Evolutionary conservation across 2,888 invertebrate species (phyloP).

Genomic region (Campoplex capitator): DNA sequence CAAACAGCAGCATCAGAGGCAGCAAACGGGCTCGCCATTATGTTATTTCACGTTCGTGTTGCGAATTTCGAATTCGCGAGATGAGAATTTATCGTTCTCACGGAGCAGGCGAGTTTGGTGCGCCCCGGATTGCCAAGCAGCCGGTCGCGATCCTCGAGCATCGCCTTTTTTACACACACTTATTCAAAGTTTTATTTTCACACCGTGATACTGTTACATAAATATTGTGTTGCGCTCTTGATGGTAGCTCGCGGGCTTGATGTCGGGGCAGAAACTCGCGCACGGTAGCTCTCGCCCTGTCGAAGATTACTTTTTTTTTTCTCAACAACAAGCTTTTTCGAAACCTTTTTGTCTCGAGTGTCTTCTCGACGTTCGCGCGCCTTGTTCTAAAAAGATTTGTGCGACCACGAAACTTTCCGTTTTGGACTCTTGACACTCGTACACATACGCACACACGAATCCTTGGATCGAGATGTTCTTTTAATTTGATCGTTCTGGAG

Average conservation of each 20-base stretch:
- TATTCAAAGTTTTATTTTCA: background rate
- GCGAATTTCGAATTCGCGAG: slow-evolving; percentile 75
- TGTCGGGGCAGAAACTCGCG: slow-evolving; percentile 48
- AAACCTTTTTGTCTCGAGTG: slow-evolving; percentile 40
- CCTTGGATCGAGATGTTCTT: slow-evolving; percentile 80
- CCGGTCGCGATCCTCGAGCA: slow-evolving; percentile 36
- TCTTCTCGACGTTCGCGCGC: slow-evolving; percentile 8
- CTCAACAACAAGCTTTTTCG: slow-evolving; percentile 14
- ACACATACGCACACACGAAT: slow-evolving; percentile 29
- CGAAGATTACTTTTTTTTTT: slow-evolving; percentile 14
- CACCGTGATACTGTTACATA: slow-evolving; percentile 12
- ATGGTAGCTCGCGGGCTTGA: background rate
- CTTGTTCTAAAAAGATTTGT: slow-evolving; percentile 69
- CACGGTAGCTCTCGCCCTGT: slow-evolving; percentile 67
- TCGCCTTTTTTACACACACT: slow-evolving; percentile 19
- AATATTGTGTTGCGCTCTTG: background rate
- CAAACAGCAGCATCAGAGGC: slow-evolving; percentile 10
- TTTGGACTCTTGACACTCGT: slow-evolving; percentile 22
- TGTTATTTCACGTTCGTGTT: slow-evolving; percentile 74
- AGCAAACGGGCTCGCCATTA: slow-evolving; percentile 63
- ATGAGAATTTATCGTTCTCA: slow-evolving; percentile 72
- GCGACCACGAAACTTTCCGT: slow-evolving; percentile 52
- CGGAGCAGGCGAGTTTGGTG: slow-evolving; percentile 32
- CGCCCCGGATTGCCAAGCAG: background rate
- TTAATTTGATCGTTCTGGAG: slow-evolving; percentile 78